Evolutionary conservation across 2,888 invertebrate species (phyloP).

Genomic region (Syrphus vitripennis): DNA sequence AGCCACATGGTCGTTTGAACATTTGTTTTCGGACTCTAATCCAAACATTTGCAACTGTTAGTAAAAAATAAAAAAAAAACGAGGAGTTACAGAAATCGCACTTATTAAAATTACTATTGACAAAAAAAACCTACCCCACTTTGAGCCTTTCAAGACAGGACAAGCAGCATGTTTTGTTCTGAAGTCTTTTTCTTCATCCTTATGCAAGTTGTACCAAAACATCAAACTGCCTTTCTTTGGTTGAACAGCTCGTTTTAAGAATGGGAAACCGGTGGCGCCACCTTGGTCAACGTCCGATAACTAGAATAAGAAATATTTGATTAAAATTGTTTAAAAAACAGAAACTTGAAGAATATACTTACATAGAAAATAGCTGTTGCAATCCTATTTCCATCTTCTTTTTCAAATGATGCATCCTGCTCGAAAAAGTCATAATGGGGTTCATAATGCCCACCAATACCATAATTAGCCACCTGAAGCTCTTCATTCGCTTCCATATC

Average conservation of each 20-base stretch:
- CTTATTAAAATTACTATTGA: too few species aligned
- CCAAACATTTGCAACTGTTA: conserved; percentile 92
- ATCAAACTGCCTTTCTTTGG: conserved; percentile 87
- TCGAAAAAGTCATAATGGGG: conserved; percentile 83
- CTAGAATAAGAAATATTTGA: conserved; percentile 82
- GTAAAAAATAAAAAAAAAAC: background rate
- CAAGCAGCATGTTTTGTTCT: conserved; percentile 78
- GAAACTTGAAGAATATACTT: conserved; percentile 81
- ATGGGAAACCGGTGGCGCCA: conserved; percentile 98
- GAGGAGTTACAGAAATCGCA: too few species aligned
- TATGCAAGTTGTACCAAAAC: conserved; percentile 78
- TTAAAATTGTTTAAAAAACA: background rate
- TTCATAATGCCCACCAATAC: conserved; percentile 87
- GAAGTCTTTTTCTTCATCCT: conserved; percentile 75
- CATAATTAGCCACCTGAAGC: conserved; percentile 86
- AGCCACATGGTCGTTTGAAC: conserved; percentile 83
- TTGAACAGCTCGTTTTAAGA: conserved; percentile 90
- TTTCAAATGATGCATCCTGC: conserved; percentile 82
- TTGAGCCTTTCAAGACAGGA: conserved; percentile 78
- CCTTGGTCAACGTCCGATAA: conserved; percentile 98
- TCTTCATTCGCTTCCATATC: conserved; percentile 84
- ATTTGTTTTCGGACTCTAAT: conserved; percentile 92
- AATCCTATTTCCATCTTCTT: conserved; percentile 91
- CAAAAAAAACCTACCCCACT: conserved; percentile 70
- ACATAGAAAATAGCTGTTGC: conserved; percentile 98